Percentiles rank a stretch among this genome's conserved stretches.
phyloP scores from a whole-genome alignment of 2,113 vertebrate genomes.

The Plecturocebus donacophilus region DNA sequence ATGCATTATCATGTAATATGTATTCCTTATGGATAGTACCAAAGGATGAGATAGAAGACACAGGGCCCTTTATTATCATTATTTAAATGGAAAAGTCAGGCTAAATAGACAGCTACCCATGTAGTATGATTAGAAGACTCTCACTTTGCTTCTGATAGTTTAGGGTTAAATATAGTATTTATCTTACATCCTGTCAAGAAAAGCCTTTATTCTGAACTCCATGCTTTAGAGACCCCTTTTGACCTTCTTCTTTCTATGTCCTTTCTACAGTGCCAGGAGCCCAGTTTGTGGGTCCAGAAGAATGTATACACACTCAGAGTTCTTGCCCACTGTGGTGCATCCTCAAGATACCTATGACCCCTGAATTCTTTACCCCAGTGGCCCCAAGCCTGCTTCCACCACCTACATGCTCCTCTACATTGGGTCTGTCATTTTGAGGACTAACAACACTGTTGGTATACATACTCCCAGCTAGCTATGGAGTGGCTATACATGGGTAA shows the following conservation, averaged over 20 bases:
- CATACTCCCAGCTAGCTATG: not conserved
- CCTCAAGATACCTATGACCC: not conserved
- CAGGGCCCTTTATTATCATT: not conserved
- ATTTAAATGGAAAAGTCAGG: not conserved
- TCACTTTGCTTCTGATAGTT: not conserved
- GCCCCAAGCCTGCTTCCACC: not conserved
- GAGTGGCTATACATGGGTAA: not conserved
- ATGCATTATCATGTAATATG: not conserved
- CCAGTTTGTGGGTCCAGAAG: not conserved
- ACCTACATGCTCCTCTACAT: not conserved
- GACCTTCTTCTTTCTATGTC: not conserved
- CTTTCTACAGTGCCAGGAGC: not conserved
- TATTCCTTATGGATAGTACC: not conserved
- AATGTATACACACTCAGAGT: not conserved
- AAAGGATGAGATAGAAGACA: not conserved
- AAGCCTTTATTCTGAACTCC: not conserved
- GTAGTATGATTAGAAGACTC: not conserved
- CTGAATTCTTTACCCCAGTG: not conserved
- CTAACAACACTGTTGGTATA: not conserved
- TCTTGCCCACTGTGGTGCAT: not conserved
- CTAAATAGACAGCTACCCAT: not conserved
- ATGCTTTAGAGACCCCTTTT: not conserved
- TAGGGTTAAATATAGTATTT: not conserved
- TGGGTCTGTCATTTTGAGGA: not conserved
- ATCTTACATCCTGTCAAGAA: not conserved